Evolutionary conservation across 2,113 vertebrate species (phyloP).

Genomic region (Callithrix jacchus): DNA sequence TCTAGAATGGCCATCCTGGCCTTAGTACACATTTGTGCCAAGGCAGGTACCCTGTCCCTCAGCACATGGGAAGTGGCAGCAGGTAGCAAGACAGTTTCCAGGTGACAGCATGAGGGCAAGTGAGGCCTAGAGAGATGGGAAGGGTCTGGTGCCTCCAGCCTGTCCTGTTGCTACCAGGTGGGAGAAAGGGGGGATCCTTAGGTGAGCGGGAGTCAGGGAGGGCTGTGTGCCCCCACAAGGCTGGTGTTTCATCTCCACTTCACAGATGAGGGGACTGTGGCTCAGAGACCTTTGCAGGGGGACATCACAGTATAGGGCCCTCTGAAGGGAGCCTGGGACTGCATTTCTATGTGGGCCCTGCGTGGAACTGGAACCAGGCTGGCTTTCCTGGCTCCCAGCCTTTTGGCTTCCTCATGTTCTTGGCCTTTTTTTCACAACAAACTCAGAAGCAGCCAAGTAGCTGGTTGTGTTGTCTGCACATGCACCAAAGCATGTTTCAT

Average conservation of each 20-base stretch:
- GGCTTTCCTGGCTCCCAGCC: not conserved
- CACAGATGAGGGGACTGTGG: no score
- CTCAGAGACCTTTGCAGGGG: no score
- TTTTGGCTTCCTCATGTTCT: not conserved
- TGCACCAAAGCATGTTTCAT: not conserved
- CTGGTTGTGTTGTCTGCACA: not conserved
- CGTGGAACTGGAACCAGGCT: not conserved
- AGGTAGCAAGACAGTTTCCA: not conserved
- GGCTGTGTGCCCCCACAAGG: no score
- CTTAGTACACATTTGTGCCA: not conserved
- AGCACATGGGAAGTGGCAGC: not conserved
- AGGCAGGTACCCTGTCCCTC: not conserved
- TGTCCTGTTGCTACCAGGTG: not conserved
- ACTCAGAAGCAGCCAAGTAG: not conserved
- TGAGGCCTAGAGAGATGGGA: not conserved
- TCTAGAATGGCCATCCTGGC: not conserved
- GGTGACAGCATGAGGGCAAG: not conserved
- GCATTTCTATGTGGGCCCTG: no score
- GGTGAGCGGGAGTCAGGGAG: not conserved
- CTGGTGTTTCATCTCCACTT: no score
- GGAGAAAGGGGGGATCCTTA: not conserved
- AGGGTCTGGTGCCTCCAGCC: not conserved
- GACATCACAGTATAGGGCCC: no score
- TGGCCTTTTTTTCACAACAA: not conserved
- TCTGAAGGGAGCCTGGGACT: no score